Conservation (phyloP, 2,113 vertebrate species). For the Lepisosteus oculatus region DNA sequence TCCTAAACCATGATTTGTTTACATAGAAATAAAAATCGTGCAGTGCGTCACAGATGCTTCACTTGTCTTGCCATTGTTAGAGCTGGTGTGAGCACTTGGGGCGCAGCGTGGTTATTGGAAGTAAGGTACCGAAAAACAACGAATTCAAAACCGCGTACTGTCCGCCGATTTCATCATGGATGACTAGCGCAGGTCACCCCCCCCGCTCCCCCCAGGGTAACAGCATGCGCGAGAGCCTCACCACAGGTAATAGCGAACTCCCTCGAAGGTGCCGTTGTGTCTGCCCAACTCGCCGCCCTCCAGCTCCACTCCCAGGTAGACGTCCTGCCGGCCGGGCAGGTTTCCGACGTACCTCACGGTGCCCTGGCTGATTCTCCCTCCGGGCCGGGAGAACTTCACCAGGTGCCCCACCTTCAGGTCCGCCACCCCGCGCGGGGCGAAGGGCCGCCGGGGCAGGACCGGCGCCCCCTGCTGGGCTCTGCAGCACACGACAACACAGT, state of each 20-base stretch:
- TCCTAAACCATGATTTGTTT: too few species aligned
- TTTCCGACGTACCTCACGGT: constrained; percentile 20
- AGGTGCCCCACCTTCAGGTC: constrained; percentile 22
- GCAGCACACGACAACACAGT: neutral
- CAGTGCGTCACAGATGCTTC: too few species aligned
- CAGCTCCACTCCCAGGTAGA: constrained; percentile 19
- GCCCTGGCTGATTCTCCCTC: constrained; percentile 27
- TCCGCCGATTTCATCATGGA: neutral
- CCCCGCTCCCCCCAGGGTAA: neutral
- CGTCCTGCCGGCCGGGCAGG: constrained; percentile 19
- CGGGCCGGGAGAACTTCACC: constrained; percentile 22
- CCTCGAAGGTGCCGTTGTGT: constrained; percentile 25
- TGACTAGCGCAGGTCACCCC: neutral
- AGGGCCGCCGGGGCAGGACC: constrained; percentile 10
- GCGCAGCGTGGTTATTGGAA: too few species aligned
- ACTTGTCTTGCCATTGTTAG: too few species aligned
- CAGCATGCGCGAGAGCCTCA: neutral
- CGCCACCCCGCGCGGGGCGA: constrained; percentile 17
- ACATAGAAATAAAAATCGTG: too few species aligned
- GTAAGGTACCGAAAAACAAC: too few species aligned
- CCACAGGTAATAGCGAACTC: neutral
- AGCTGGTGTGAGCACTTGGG: too few species aligned
- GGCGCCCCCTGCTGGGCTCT: neutral
- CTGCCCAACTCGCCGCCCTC: constrained; percentile 20
- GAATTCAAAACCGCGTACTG: neutral